Evolutionary conservation across 2,888 invertebrate genomes (phyloP).

Genomic region (Hemistola chrysoprasaria): DNA sequence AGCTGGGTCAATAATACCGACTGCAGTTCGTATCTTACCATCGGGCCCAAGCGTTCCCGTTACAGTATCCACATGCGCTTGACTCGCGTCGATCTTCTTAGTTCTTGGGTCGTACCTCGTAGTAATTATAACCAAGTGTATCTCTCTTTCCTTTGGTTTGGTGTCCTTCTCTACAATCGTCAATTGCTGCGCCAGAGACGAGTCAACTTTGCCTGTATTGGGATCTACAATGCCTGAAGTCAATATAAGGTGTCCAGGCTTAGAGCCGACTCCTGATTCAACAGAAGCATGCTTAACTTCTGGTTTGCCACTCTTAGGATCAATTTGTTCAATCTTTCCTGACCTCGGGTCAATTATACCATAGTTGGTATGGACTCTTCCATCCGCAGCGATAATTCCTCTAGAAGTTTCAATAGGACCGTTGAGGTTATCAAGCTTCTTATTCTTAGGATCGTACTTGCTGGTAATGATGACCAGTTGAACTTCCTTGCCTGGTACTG

Average conservation of each 20-base stretch:
- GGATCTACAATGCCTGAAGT: conserved; percentile 81
- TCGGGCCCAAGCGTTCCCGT: conserved; percentile 81
- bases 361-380: conserved; percentile 74
- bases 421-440: conserved; percentile 76
- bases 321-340: conserved; percentile 76
- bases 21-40: conserved; percentile 82
- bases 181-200: conserved; percentile 79
- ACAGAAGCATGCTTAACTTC: conserved; percentile 78
- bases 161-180: conserved; percentile 72
- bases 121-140: conserved; percentile 83
- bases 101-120: conserved; percentile 83
- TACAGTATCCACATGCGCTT: conserved; percentile 76
- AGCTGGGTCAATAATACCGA: conserved; percentile 84
- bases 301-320: conserved; percentile 77
- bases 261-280: conserved; percentile 79
- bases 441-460: conserved; percentile 79
- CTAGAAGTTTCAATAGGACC: conserved; percentile 72
- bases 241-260: conserved; percentile 76
- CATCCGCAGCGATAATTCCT: conserved; percentile 60
- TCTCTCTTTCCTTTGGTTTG: conserved; percentile 70
- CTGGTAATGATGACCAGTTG: conserved; percentile 73
- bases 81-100: conserved; percentile 68
- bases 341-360: conserved; percentile 78
- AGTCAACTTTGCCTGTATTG: conserved; percentile 80
- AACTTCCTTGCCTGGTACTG: conserved; percentile 64